A percentile compares a stretch with the other conserved stretches of the same genome.
Evolutionary conservation across 2,797 vertebrate species (phyloP).

Genomic region (Pseudochirops corinnae): DNA sequence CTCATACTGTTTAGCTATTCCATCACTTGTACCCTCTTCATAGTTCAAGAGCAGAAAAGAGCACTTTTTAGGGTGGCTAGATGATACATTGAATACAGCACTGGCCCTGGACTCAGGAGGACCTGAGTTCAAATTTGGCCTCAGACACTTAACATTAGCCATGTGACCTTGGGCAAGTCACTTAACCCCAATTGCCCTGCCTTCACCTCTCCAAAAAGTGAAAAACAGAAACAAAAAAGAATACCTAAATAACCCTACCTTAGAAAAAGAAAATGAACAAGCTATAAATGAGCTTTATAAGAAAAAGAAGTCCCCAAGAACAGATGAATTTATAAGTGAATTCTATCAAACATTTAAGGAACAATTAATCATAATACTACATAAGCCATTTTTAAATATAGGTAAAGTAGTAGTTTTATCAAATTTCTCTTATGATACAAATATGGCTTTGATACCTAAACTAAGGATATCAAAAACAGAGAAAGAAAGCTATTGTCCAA

Average conservation of each 20-base stretch:
- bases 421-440: background rate
- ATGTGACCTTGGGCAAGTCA: no score
- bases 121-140: no score
- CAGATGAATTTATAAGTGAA: background rate
- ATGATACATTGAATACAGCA: no score
- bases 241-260: background rate
- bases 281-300: background rate
- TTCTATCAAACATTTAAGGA: background rate
- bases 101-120: no score
- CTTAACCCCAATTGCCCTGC: no score
- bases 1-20: background rate
- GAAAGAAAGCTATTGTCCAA: background rate
- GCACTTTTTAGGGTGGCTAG: background rate
- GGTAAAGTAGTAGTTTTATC: background rate
- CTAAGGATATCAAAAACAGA: background rate
- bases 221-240: no score
- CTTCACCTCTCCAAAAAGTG: no score
- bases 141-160: no score
- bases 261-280: background rate
- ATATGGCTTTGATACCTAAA: background rate
- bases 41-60: background rate
- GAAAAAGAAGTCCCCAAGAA: background rate
- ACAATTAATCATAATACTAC: background rate
- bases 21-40: background rate
- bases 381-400: background rate